These are phyloP conservation scores for Heliconius aoede DNA, from an alignment of 2,888 invertebrate genomes.

Conservation along the genomic window DNA sequence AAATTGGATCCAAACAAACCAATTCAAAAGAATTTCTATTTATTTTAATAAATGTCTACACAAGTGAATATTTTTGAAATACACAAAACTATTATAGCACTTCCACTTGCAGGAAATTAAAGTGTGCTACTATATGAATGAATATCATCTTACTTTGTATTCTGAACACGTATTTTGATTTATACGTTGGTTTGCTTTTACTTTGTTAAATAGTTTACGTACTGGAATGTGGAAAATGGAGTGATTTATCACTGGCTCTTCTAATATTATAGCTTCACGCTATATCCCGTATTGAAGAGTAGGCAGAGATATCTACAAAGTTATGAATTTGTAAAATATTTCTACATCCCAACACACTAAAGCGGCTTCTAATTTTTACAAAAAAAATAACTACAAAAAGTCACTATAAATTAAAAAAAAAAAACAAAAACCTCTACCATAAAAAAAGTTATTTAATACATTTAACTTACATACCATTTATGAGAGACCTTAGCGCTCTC, in stretches of 20 bases:
- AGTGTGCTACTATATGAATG: constrained; percentile 24
- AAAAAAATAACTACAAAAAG: background rate
- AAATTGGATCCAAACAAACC: background rate
- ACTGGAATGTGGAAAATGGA: background rate
- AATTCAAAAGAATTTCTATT: background rate
- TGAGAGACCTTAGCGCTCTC: constrained; percentile 33
- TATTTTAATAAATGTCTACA: background rate
- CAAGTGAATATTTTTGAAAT: constrained; percentile 3
- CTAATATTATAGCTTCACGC: no score
- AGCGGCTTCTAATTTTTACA: no score
- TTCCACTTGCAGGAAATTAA: constrained; percentile 42
- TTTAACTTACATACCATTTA: constrained; percentile 34
- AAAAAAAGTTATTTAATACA: constrained; percentile 34
- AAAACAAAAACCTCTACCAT: background rate
- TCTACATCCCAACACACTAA: no score
- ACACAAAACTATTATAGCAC: constrained; percentile 28
- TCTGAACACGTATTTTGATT: constrained; percentile 21
- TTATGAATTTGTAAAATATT: no score
- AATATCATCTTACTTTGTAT: constrained; percentile 26
- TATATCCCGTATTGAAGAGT: no score
- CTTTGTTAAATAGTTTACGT: constrained; percentile 7
- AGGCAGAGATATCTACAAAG: no score
- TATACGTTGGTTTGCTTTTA: constrained; percentile 19
- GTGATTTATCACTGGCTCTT: background rate
- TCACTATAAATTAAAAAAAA: background rate